Base-by-base conservation (phyloP, 2,888 invertebrate genomes). In the Aleiodes leptofemur region DNA sequence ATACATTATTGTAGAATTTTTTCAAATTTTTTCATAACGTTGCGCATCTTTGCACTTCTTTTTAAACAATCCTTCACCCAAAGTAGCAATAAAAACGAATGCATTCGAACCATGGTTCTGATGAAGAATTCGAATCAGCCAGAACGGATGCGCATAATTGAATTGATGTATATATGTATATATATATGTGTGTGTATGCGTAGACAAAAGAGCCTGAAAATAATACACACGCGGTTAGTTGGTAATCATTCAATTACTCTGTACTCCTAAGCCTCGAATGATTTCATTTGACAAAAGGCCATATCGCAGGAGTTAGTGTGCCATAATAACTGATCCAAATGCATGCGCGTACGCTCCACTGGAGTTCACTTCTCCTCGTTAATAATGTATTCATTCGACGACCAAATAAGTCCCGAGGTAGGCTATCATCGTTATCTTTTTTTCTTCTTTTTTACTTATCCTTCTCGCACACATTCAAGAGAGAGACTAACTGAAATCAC, bases 231-330 rank as follows among this genome's bases (percentile, higher is more conserved):
- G 56, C 64, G 61, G 76, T 4, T 81, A 80, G 81, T 77, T 43
- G 75, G 84, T 86, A 86, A 87, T 87, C 87, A 86, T 87, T 87
- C 87, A 86, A 86, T 87, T 87, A 86, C 69, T 82, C 83, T 81
- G 81, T 83, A 82, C 84, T 85, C 83, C 84, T 85, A 48, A 64
- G 64, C 84, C 84, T 82, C 81, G 84, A 84, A 82, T 83, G 83
- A 86, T 84, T 86, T 87, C 83, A 86, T 86, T 86, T 84, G 85
- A 87, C 86, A 85, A 85, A 86, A 83, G 64, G 64, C 56, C 68
- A 51, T 74, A 71, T 50, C 61, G 53, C 61, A 74, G 64, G 14
- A 64, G 43, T 64, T 43, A 64, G 64, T 64, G 31, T 50, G 64
- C 48, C 23, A 38, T 70, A 69, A 55, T 69, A 53, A 14, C 31